A percentile compares a stretch with the other conserved stretches of the same genome.
phyloP scores from a whole-genome alignment of 2,888 invertebrate genomes.

The Caenorhabditis zanzibari region DNA sequence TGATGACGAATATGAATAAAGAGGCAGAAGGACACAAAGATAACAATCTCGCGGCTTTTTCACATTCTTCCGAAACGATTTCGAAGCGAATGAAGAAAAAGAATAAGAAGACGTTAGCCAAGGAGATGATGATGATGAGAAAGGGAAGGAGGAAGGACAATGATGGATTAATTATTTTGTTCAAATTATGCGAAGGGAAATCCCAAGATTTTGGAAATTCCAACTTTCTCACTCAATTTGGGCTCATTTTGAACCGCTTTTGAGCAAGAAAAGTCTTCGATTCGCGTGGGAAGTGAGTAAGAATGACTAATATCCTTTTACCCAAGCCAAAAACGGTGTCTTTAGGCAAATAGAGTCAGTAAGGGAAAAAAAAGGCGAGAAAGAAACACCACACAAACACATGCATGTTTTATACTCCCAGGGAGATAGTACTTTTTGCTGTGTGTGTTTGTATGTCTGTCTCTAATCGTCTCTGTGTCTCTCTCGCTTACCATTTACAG shows the following conservation, averaged over 20 bases:
- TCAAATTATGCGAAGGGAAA: conserved; percentile 5
- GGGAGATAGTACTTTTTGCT: conserved; percentile 3
- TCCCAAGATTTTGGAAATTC: too few relatives aligned
- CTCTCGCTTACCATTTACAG: conserved; percentile 8
- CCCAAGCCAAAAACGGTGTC: conserved; percentile 1
- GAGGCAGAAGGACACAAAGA: conserved; percentile 4
- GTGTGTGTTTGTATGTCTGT: not conserved
- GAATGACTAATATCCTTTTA: not conserved
- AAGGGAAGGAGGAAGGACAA: conserved; percentile 28
- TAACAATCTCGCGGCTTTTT: conserved; percentile 55
- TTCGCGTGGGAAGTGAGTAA: not conserved
- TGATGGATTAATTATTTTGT: conserved; percentile 55
- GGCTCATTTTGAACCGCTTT: not conserved
- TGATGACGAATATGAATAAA: conserved; percentile 14
- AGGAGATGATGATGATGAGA: not conserved
- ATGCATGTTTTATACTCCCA: conserved; percentile 47
- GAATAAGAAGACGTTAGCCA: not conserved
- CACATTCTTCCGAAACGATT: conserved; percentile 7
- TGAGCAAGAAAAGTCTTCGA: not conserved
- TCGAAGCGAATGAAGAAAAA: not conserved
- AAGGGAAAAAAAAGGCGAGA: not conserved
- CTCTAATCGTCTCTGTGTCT: conserved; percentile 16
- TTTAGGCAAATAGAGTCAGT: conserved; percentile 29
- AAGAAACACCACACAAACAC: conserved; percentile 29
- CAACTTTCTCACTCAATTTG: not conserved